Percentiles rank a stretch among this genome's conserved stretches.
Conservation (phyloP, 2,888 invertebrate species). For the Tineola bisselliella region DNA sequence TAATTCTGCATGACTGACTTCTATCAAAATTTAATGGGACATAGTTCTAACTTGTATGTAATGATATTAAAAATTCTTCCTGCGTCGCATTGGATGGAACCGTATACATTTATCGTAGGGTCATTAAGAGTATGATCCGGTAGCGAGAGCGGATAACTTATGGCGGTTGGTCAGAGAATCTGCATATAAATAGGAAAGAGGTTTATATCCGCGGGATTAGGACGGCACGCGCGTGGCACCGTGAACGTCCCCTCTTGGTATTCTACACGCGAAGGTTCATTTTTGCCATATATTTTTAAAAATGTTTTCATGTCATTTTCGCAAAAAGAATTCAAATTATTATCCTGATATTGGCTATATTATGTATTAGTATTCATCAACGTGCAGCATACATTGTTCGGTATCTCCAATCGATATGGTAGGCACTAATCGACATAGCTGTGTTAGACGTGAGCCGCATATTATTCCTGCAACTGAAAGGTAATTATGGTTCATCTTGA, state of each 20-base stretch:
- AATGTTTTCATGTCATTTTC: neutral
- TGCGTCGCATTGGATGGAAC: conserved; percentile 22
- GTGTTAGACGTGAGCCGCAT: neutral
- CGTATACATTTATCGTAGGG: conserved; percentile 51
- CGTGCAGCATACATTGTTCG: too few species aligned
- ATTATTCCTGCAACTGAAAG: neutral
- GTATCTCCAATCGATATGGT: neutral
- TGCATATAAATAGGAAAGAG: conserved; percentile 65
- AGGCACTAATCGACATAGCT: neutral
- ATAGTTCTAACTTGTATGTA: conserved; percentile 28
- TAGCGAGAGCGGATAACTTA: conserved; percentile 58
- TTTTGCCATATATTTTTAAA: neutral
- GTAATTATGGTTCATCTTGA: neutral
- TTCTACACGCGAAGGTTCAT: neutral
- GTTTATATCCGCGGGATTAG: conserved; percentile 23
- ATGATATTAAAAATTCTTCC: conserved; percentile 35
- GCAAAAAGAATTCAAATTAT: too few species aligned
- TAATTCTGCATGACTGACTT: conserved; percentile 52
- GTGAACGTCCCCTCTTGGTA: neutral
- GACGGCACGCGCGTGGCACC: conserved; percentile 6
- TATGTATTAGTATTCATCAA: too few species aligned
- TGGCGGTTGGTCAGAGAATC: conserved; percentile 54
- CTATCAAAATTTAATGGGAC: conserved; percentile 32
- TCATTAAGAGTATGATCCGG: conserved; percentile 62
- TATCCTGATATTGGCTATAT: too few species aligned